Conservation (phyloP, 2,888 invertebrate genomes). For the Halictus quadricinctus region DNA sequence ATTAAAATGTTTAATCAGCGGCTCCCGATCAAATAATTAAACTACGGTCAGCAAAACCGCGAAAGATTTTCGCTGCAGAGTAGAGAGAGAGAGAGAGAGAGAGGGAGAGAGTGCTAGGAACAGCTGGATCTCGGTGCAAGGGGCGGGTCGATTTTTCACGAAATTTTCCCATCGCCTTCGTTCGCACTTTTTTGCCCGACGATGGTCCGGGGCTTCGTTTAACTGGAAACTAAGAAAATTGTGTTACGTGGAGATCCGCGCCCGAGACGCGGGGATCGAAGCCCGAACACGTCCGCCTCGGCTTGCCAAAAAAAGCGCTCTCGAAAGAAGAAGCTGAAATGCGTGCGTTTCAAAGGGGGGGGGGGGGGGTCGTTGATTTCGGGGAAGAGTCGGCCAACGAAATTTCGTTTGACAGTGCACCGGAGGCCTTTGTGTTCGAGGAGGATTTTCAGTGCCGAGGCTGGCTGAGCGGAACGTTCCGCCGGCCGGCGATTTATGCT, state of each 20-base stretch:
- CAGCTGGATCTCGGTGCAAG: background rate
- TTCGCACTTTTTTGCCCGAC: slow-evolving; percentile 26
- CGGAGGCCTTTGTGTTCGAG: background rate
- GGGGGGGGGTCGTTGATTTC: background rate
- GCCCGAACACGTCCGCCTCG: background rate
- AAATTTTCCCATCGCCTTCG: slow-evolving; percentile 30
- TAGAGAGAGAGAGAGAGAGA: background rate
- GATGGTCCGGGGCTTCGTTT: background rate
- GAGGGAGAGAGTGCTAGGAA: background rate
- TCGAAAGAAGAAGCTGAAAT: background rate
- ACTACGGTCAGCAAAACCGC: background rate
- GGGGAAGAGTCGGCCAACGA: background rate
- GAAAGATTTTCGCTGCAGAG: background rate
- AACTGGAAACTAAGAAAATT: slow-evolving; percentile 30
- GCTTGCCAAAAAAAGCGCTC: no score
- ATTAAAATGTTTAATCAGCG: background rate
- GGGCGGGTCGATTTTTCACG: background rate
- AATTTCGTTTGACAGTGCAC: slow-evolving; percentile 25
- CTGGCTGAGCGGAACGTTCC: slow-evolving; percentile 39
- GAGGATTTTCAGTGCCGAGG: slow-evolving; percentile 22
- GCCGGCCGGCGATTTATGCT: slow-evolving; percentile 47
- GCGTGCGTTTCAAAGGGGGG: background rate
- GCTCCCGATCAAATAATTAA: slow-evolving; percentile 1
- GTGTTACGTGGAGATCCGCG: background rate
- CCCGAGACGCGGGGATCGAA: background rate